Conservation (phyloP, 2,888 invertebrate genomes). For the Dynastes hyllus region DNA sequence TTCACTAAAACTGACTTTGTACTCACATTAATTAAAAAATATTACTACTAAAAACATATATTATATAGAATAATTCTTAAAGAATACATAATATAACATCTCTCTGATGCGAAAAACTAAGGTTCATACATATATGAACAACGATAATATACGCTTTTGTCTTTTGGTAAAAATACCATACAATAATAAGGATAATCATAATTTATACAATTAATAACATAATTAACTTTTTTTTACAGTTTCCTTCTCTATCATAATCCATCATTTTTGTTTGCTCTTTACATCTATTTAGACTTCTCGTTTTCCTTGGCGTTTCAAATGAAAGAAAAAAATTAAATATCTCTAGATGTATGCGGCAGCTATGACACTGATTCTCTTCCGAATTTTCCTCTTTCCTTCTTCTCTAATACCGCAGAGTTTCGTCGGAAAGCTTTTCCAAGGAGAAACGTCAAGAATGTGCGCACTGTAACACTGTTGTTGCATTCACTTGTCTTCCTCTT, state of each 20-base stretch:
- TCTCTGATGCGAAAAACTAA: constrained; percentile 2
- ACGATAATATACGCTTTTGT: constrained; percentile 12
- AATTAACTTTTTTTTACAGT: constrained; percentile 9
- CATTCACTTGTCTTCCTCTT: not conserved
- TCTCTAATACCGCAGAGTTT: not conserved
- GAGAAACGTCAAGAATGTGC: not conserved
- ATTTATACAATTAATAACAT: no score
- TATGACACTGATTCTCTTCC: not conserved
- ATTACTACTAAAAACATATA: constrained; percentile 1
- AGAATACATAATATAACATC: not conserved
- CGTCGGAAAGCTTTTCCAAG: not conserved
- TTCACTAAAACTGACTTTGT: constrained; percentile 13
- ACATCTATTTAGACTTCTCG: not conserved
- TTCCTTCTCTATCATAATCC: constrained; percentile 5
- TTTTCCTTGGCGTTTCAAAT: no score
- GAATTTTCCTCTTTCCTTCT: not conserved
- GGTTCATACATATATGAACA: constrained; percentile 41
- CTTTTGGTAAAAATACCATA: constrained; percentile 50
- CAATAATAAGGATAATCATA: constrained; percentile 41
- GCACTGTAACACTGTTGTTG: not conserved
- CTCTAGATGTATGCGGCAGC: not conserved
- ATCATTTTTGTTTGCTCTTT: not conserved
- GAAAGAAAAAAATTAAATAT: not conserved
- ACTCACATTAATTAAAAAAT: constrained; percentile 15
- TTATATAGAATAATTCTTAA: not conserved